Conservation (phyloP, 2,113 vertebrate species). For the Paraplagusia blochii region DNA sequence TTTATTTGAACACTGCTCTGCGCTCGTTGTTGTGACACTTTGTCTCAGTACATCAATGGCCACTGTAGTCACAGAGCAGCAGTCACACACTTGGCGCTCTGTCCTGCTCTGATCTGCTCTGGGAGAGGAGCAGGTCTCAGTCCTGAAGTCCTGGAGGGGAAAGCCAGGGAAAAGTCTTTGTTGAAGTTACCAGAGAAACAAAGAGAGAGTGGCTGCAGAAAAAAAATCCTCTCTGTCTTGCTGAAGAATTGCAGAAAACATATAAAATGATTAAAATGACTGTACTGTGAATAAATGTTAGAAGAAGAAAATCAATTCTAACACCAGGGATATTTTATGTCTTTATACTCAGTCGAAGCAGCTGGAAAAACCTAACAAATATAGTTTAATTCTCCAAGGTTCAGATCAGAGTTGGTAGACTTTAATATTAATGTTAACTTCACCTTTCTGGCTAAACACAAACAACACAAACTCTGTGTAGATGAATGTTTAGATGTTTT, state of each 20-base stretch:
- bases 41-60: conserved; percentile 49
- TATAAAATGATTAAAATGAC: too few relatives aligned
- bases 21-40: conserved; percentile 24
- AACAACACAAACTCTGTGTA: too few relatives aligned
- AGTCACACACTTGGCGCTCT: conserved; percentile 27
- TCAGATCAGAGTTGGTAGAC: too few relatives aligned
- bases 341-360: too few relatives aligned
- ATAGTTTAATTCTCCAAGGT: too few relatives aligned
- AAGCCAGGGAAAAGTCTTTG: conserved; percentile 13
- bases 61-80: conserved; percentile 18
- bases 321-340: too few relatives aligned
- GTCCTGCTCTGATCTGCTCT: conserved; percentile 23
- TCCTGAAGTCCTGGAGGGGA: conserved; percentile 15
- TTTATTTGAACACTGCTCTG: conserved; percentile 31
- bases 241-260: neutral
- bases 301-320: too few relatives aligned
- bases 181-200: conserved; percentile 19
- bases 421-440: too few relatives aligned
- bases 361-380: too few relatives aligned
- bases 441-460: too few relatives aligned
- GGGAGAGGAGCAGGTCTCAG: conserved; percentile 25
- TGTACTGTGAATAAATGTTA: too few relatives aligned
- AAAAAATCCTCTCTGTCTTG: neutral
- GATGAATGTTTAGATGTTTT: too few relatives aligned
- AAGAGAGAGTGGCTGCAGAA: neutral